A percentile compares a stretch with the other conserved stretches of the same genome.
Conservation (phyloP, 2,113 vertebrate genomes). For the Gnathonemus echidnorhynchus region DNA sequence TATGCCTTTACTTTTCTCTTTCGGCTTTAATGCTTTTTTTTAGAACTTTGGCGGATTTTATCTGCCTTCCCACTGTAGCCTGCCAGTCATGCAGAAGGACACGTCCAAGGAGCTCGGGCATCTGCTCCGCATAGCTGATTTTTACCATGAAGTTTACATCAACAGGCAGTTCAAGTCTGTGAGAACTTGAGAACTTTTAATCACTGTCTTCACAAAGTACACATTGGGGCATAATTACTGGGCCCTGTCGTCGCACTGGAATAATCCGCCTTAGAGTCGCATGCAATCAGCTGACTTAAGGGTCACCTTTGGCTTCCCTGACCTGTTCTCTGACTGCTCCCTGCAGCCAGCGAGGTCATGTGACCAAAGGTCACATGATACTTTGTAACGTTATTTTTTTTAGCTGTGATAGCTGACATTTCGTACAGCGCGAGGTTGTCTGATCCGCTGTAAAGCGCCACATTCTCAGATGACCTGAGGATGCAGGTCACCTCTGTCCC, state of each 20-base stretch:
- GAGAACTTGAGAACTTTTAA: background rate
- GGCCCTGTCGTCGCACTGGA: background rate
- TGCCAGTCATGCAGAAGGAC: background rate
- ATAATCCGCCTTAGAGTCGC: background rate
- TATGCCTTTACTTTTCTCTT: background rate
- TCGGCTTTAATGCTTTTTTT: background rate
- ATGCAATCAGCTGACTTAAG: background rate
- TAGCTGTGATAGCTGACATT: background rate
- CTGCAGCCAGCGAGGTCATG: background rate
- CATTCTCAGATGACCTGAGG: background rate
- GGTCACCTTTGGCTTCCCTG: background rate
- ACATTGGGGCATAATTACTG: background rate
- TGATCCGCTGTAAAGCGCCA: background rate
- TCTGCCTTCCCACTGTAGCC: background rate
- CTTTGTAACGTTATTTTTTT: background rate
- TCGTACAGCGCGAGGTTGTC: background rate
- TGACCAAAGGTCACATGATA: background rate
- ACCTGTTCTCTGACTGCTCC: background rate
- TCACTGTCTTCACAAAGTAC: background rate
- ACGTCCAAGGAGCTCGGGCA: background rate
- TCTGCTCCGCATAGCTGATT: background rate
- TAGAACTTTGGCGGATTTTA: background rate
- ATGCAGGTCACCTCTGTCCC: background rate
- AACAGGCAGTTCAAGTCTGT: background rate
- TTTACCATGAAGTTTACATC: background rate